Base-by-base conservation (phyloP, 1,140 invertebrate species). In the Aphaenogaster rudis region DNA sequence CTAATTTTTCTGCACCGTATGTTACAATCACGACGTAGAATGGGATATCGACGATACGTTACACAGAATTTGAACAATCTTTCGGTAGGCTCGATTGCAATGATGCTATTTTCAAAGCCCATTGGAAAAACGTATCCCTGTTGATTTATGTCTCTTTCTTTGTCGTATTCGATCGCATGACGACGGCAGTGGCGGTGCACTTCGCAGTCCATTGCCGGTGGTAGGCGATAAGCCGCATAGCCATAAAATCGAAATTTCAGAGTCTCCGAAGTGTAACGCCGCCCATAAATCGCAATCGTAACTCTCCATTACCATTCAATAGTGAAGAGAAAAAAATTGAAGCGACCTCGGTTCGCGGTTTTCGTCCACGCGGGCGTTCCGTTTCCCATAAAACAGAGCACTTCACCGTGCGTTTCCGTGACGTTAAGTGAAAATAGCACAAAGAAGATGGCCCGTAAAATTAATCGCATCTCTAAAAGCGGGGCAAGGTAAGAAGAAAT, bases 171-270 rank as follows among this genome's bases (percentile, higher is more conserved):
- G 86, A 87, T 92, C 87, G 89, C 88, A 90, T 61, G 90, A 88
- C 69, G 81, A 86, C 28, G 15, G 50, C n/a, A 54, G n/a, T n/a
- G 48, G 33, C 59, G 63, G 59, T 86, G 84, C 84, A 91, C 80
- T 91, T 89, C 61, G 86, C 88, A 89, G 86, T 82, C 91, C 86
- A 90, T 86, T 88, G 86, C 86, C 87, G 69, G 80, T 64, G 59
- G 87, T 86, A 82, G 82, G 82, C 85, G 91, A 93, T 93, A 93
- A 93, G 90, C 91, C 88, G 88, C 54, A 63, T 71, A 80, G 64
- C 72, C 89, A 90, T 91, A 91, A 92, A 93, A 91, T 88, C 91
- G 79, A 93, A 93, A 92, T 93, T 93, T 92, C 88, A 63, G 86
- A 87, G 80, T 80, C 90, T 89, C 69, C 57, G 79, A 91, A 88